Base-by-base conservation (phyloP, 2,797 vertebrate species). In the Crocidura indochinensis region DNA sequence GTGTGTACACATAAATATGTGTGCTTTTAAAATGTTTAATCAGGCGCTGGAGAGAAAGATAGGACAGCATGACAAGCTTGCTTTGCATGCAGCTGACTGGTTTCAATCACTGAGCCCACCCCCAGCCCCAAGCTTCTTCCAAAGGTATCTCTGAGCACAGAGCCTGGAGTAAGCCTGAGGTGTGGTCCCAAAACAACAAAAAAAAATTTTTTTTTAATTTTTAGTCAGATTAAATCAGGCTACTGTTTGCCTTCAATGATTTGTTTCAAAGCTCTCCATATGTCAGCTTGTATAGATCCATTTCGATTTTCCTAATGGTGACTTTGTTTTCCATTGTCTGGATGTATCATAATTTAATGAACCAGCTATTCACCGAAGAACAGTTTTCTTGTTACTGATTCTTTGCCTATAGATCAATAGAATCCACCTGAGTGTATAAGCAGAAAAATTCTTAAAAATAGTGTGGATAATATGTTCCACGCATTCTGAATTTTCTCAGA, bases 261-360 rank as follows among this genome's bases (percentile, higher is more conserved):
- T 0, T 0, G 0, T 49, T 49, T 27, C 31, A n/a, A n/a, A n/a
- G 44, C 0, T 22, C 20, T 72, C 84, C 80, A 26, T 2, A 0
- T 20, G 3, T 31, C n/a, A 12, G 8, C 19, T 20, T 9, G 1
- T 1, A 10, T 51, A 17, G 27, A 60, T 44, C 27, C 4, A 17
- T 14, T 71, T 65, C 19, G 0, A 68, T 60, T 76, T 62, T 60
- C 4, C 53, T 65, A 2, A n/a, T 1, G 1, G 22, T 1, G 2
- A 4, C 47, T 6, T 12, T 1, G 10, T 7, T 8, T 14, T 14
- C 38, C 17, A 0, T 44, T n/a, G 24, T 44, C 10, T 46, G 27
- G 31, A 11, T 44, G 15, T 17, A 44, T 75, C 65, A 10, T 53
- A n/a, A 29, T 31, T 71, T 67, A 84, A 27, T 53, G 19, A 71